Percentiles rank a stretch among this genome's conserved stretches.
These are phyloP conservation scores for Trogon surrucura DNA, from an alignment of 2,113 vertebrate species.

Conservation along the genomic window DNA sequence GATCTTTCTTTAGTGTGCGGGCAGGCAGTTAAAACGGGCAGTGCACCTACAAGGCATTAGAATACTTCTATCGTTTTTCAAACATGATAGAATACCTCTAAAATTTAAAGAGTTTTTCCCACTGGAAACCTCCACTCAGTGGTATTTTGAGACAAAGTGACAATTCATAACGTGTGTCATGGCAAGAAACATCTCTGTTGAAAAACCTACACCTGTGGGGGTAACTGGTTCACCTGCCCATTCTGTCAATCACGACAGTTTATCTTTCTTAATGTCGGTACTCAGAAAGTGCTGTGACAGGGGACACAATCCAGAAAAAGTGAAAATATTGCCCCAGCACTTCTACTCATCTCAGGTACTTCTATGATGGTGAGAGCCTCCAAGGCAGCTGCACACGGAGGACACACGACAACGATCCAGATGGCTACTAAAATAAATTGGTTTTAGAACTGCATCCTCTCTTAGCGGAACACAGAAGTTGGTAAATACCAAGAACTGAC, in stretches of 20 bases:
- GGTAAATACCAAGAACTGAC: not conserved
- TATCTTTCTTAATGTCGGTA: not conserved
- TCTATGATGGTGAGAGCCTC: not conserved
- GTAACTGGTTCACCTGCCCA: not conserved
- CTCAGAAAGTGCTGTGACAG: not conserved
- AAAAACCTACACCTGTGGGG: not conserved
- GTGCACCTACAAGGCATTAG: not conserved
- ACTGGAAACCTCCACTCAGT: not conserved
- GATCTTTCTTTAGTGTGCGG: not conserved
- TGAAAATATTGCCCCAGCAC: not conserved
- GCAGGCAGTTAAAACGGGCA: not conserved
- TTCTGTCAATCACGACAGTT: not conserved
- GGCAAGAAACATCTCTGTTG: not conserved
- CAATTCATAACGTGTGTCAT: not conserved
- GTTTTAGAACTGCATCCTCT: not conserved
- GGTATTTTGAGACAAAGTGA: not conserved
- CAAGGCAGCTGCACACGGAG: not conserved
- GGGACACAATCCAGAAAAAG: not conserved
- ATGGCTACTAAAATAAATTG: not conserved
- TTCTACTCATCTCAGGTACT: not conserved
- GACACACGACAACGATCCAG: not conserved
- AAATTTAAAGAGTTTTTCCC: not conserved
- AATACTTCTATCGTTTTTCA: not conserved
- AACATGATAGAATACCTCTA: not conserved
- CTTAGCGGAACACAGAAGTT: not conserved